phyloP scores from a whole-genome alignment of 2,113 vertebrate genomes.

The Gracilinanus agilis region DNA sequence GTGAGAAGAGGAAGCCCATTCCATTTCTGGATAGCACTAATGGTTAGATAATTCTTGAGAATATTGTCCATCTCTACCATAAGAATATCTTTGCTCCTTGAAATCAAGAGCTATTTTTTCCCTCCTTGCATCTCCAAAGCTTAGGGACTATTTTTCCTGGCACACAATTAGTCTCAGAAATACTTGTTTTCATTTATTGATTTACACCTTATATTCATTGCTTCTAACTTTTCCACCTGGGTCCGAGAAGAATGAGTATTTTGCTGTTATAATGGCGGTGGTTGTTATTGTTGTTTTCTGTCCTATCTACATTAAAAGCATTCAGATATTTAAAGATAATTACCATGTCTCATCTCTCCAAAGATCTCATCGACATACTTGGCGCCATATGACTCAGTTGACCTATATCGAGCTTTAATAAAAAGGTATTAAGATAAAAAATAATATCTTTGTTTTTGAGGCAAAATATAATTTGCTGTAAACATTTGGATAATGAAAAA shows the following conservation, averaged over 20 bases:
- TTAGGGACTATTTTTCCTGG: background rate
- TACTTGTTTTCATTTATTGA: background rate
- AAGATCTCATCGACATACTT: background rate
- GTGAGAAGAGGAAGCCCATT: background rate
- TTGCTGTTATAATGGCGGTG: no score
- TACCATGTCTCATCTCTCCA: background rate
- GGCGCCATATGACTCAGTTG: background rate
- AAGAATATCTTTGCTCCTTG: background rate
- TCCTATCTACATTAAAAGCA: background rate
- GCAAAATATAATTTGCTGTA: background rate
- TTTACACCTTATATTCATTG: background rate
- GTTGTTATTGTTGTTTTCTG: background rate
- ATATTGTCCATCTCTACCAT: background rate
- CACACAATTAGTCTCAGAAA: background rate
- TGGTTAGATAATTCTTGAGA: background rate
- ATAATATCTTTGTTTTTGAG: no score
- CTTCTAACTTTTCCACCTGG: background rate
- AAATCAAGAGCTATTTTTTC: background rate
- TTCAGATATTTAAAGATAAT: background rate
- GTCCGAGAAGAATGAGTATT: background rate
- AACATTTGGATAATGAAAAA: background rate
- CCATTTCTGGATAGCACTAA: background rate
- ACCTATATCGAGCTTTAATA: background rate
- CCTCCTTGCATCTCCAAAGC: background rate
- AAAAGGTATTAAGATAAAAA: no score